Evolutionary conservation across 2,797 vertebrate genomes (phyloP).

Genomic region (Fistularia tabacaria): DNA sequence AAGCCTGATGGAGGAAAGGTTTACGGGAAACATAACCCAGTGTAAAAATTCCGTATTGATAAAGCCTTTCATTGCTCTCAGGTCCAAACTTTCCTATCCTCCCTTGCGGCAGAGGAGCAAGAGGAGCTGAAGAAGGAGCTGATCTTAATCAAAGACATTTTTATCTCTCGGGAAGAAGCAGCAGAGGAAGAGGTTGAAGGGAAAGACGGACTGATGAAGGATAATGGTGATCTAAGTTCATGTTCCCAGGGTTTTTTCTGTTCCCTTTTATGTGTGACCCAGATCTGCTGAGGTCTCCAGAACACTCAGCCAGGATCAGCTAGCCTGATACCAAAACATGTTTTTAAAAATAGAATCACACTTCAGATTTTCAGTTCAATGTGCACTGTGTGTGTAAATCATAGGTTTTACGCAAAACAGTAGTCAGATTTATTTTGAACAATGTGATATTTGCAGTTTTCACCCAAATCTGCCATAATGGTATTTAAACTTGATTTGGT

Average conservation of each 20-base stretch:
- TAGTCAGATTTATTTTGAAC: no score
- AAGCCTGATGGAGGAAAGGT: slow-evolving; percentile 13
- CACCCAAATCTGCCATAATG: no score
- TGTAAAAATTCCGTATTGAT: not conserved
- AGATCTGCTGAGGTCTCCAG: slow-evolving; percentile 34
- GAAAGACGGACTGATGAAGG: slow-evolving; percentile 49
- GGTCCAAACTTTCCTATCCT: slow-evolving; percentile 87
- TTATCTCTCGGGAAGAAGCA: slow-evolving; percentile 78
- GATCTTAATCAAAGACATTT: slow-evolving; percentile 90
- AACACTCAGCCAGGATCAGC: slow-evolving; percentile 51
- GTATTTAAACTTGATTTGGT: no score
- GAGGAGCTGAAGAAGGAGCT: slow-evolving; percentile 86
- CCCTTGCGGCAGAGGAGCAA: slow-evolving; percentile 79
- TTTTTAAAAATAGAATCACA: no score
- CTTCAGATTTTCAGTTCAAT: no score
- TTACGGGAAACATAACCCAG: not conserved
- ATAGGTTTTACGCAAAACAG: no score
- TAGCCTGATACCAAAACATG: no score
- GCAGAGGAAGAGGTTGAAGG: slow-evolving; percentile 51
- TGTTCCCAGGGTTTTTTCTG: slow-evolving; percentile 56
- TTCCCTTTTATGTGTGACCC: slow-evolving; percentile 69
- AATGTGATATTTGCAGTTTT: no score
- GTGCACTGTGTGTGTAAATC: no score
- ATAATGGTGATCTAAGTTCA: slow-evolving; percentile 78
- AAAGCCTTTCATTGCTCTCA: slow-evolving; percentile 39